Conservation (phyloP, 2,797 vertebrate genomes). For the Peromyscus eremicus region DNA sequence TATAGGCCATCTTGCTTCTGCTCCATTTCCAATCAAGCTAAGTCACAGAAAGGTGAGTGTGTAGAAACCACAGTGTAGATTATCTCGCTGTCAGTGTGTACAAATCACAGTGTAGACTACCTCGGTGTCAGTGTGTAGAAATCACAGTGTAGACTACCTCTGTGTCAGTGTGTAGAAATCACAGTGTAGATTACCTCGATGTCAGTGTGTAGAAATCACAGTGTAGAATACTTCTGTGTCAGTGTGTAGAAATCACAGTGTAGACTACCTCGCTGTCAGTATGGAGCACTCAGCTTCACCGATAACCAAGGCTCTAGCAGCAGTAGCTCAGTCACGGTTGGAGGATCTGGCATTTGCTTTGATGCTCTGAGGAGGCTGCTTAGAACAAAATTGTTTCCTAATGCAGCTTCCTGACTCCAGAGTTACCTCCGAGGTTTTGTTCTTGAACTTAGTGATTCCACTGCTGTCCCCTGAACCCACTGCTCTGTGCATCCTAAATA, state of each 20-base stretch:
- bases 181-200: no score
- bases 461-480: not conserved
- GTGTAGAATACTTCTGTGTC: no score
- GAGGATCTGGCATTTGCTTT: not conserved
- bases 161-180: no score
- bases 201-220: no score
- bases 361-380: not conserved
- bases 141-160: no score
- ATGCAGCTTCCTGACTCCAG: not conserved
- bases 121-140: no score
- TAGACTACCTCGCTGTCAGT: no score
- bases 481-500: not conserved
- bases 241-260: no score
- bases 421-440: not conserved
- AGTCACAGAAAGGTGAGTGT: not conserved
- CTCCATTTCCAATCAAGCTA: not conserved
- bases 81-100: not conserved
- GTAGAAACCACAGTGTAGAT: not conserved
- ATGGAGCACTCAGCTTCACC: not conserved
- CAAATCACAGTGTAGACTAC: no score
- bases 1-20: not conserved
- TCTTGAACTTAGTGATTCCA: not conserved
- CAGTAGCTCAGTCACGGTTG: not conserved
- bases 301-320: not conserved
- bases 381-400: not conserved